Conservation (phyloP, 2,797 vertebrate species). For the Chaunax sp. region DNA sequence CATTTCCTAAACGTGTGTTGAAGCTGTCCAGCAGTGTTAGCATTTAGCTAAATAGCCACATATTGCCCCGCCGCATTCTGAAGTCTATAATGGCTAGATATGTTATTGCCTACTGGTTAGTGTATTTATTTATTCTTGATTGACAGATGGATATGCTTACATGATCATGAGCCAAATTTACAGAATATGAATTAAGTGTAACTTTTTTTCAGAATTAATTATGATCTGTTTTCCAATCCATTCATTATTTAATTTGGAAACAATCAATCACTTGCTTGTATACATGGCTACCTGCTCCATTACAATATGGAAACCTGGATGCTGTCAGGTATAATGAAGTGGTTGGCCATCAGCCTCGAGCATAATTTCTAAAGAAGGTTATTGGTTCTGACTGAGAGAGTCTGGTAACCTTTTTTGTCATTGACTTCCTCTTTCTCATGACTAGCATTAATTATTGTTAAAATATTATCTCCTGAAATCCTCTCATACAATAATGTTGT, state of each 20-base stretch:
- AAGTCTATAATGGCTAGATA: not conserved
- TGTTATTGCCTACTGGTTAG: not conserved
- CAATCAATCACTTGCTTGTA: not conserved
- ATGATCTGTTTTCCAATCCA: not conserved
- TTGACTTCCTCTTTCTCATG: no score
- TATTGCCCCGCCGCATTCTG: slow-evolving; percentile 24
- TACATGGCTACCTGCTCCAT: not conserved
- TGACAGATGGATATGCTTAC: not conserved
- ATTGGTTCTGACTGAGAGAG: not conserved
- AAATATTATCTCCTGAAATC: no score
- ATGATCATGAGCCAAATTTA: rapidly evolving
- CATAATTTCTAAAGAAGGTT: not conserved
- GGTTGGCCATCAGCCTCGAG: not conserved
- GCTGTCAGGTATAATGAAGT: not conserved
- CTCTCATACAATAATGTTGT: no score
- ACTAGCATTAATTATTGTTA: no score
- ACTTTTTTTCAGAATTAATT: not conserved
- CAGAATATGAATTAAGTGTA: no score
- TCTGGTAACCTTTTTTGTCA: no score
- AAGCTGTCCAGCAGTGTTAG: slow-evolving; percentile 55
- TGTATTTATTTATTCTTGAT: not conserved
- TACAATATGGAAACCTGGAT: not conserved
- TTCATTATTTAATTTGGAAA: not conserved
- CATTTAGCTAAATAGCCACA: slow-evolving; percentile 38
- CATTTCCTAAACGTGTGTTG: not conserved